These are phyloP conservation scores for Lycocerus yunnanus DNA, from an alignment of 2,888 invertebrate species.

Conservation along the genomic window DNA sequence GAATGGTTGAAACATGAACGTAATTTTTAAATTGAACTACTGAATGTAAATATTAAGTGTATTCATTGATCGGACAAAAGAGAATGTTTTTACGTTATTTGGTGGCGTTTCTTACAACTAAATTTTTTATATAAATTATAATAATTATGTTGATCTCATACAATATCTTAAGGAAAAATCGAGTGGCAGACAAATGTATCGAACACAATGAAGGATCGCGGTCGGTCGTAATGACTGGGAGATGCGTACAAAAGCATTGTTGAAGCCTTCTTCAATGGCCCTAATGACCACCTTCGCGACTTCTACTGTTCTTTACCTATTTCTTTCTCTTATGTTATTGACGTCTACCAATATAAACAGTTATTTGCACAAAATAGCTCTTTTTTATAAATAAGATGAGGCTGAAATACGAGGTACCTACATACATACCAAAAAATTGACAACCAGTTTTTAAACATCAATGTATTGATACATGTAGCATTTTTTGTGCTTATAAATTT, in stretches of 20 bases:
- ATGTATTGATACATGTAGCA: neutral
- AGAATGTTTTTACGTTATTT: slow-evolving; percentile 9
- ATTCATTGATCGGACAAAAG: slow-evolving; percentile 14
- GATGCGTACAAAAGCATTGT: slow-evolving; percentile 35
- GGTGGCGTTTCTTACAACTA: slow-evolving; percentile 11
- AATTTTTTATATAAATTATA: slow-evolving; percentile 22
- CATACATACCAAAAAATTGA: neutral
- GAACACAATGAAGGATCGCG: slow-evolving; percentile 28
- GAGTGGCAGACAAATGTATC: slow-evolving; percentile 27
- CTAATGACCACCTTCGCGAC: slow-evolving; percentile 43
- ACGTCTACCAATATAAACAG: slow-evolving; percentile 33
- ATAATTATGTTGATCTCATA: slow-evolving; percentile 26
- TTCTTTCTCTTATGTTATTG: slow-evolving; percentile 26
- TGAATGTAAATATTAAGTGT: slow-evolving; percentile 17
- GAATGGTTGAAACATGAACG: slow-evolving; percentile 9
- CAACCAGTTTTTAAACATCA: neutral
- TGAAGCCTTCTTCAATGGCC: slow-evolving; percentile 37
- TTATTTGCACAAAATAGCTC: slow-evolving; percentile 29
- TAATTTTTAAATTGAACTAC: slow-evolving; percentile 6
- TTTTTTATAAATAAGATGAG: slow-evolving; percentile 24
- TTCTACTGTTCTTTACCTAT: slow-evolving; percentile 30
- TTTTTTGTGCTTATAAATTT: neutral
- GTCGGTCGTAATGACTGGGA: slow-evolving; percentile 42
- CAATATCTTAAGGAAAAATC: slow-evolving; percentile 24
- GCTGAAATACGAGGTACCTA: neutral